Conservation (phyloP, 92 coral and sea anemone genomes). For the Epizoanthus fatuus region DNA sequence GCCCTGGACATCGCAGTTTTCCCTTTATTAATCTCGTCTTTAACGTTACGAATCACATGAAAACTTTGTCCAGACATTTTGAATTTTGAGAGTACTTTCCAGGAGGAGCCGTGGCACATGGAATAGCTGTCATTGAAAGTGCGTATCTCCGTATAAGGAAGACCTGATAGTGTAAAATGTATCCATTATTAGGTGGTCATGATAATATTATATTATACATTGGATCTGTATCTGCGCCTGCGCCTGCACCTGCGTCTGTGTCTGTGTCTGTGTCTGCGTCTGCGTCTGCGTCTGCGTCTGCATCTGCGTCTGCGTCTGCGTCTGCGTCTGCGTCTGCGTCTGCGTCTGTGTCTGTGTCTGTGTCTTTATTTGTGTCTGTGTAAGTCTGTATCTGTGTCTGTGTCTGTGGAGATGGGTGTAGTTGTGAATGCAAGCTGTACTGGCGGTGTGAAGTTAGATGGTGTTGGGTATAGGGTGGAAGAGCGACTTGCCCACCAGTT, state of each 20-base stretch:
- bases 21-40: constrained; percentile 56
- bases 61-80: constrained; percentile 38
- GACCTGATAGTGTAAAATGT: not conserved
- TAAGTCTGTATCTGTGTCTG: not conserved
- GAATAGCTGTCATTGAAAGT: constrained; percentile 27
- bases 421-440: too few relatives aligned
- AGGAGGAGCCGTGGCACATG: constrained; percentile 36
- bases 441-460: too few relatives aligned
- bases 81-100: constrained; percentile 9
- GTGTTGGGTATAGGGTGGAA: too few relatives aligned
- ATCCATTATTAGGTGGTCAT: not conserved
- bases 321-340: too few relatives aligned
- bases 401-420: not conserved
- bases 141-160: constrained; percentile 31
- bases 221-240: not conserved
- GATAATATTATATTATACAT: not conserved
- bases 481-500: too few relatives aligned
- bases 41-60: constrained; percentile 55
- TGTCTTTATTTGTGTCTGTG: not conserved
- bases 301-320: not conserved
- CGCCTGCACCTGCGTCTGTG: not conserved
- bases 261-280: not conserved
- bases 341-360: too few relatives aligned
- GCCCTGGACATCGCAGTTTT: constrained; percentile 17
- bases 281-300: not conserved